Evolutionary conservation across 2,797 vertebrate genomes (phyloP).

Genomic region (Aviceda cuculoides): DNA sequence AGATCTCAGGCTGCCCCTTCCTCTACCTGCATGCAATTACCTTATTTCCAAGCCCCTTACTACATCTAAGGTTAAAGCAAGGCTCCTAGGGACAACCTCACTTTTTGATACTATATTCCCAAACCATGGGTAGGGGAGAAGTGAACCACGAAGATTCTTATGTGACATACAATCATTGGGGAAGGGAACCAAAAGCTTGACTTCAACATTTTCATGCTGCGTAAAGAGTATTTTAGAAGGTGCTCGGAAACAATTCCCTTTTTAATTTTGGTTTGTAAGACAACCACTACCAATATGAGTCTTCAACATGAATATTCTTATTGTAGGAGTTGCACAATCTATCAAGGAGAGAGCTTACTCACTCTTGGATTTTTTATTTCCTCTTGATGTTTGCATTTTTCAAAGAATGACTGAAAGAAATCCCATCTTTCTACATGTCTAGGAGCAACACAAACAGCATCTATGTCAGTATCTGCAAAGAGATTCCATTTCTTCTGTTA

Average conservation of each 20-base stretch:
- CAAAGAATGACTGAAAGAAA: conserved; percentile 97
- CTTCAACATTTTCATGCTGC: neutral
- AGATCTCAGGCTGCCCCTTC: neutral
- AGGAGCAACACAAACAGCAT: conserved; percentile 94
- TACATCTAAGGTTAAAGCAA: neutral
- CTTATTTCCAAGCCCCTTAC: neutral
- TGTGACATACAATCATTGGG: accelerated
- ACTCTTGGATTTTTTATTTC: conserved; percentile 93
- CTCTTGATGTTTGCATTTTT: conserved; percentile 90
- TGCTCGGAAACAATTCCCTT: neutral
- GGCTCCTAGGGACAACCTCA: neutral
- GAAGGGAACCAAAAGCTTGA: neutral
- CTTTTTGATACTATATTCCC: neutral
- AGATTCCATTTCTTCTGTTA: neutral
- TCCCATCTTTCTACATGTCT: conserved; percentile 92
- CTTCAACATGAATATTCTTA: neutral
- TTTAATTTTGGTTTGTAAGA: neutral
- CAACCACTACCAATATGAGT: neutral
- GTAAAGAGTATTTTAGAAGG: neutral
- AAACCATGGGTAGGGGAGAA: neutral
- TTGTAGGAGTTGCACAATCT: neutral
- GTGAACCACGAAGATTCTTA: neutral
- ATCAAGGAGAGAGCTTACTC: conserved; percentile 68
- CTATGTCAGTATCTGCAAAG: conserved; percentile 92
- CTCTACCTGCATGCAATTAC: neutral